Evolutionary conservation across 2,888 invertebrate genomes (phyloP).

Genomic region (Drosophila diplacantha): DNA sequence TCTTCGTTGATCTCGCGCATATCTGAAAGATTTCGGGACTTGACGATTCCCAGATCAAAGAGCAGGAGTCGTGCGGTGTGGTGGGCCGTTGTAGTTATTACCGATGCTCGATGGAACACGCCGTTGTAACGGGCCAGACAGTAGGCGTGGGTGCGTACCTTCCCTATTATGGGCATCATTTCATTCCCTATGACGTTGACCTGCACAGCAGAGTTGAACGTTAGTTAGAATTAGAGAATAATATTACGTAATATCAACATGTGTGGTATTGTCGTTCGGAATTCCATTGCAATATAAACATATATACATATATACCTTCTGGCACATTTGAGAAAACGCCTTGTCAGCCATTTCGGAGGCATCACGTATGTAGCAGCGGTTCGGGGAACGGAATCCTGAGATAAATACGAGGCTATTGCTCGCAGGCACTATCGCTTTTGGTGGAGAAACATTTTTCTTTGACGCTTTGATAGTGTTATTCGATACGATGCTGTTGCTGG

Average conservation of each 20-base stretch:
- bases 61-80: slow-evolving; percentile 15
- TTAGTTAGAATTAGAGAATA: neutral
- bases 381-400: slow-evolving; percentile 33
- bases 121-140: slow-evolving; percentile 32
- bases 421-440: slow-evolving; percentile 20
- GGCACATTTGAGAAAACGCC: slow-evolving; percentile 23
- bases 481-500: neutral
- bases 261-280: neutral
- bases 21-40: neutral
- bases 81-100: neutral
- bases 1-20: slow-evolving; percentile 36
- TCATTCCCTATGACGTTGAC: slow-evolving; percentile 23
- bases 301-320: slow-evolving; percentile 41
- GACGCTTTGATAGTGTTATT: neutral
- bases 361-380: slow-evolving; percentile 48
- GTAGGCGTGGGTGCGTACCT: neutral
- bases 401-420: slow-evolving; percentile 37
- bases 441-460: neutral
- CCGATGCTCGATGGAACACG: slow-evolving; percentile 25
- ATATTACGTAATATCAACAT: slow-evolving; percentile 1
- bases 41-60: slow-evolving; percentile 36
- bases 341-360: slow-evolving; percentile 33
- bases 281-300: neutral
- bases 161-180: slow-evolving; percentile 14
- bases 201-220: slow-evolving; percentile 12